Evolutionary conservation across 2,888 invertebrate species (phyloP), one percentile per base, ranked within the genome.

Genomic region (Galerucella calmariensis): DNA sequence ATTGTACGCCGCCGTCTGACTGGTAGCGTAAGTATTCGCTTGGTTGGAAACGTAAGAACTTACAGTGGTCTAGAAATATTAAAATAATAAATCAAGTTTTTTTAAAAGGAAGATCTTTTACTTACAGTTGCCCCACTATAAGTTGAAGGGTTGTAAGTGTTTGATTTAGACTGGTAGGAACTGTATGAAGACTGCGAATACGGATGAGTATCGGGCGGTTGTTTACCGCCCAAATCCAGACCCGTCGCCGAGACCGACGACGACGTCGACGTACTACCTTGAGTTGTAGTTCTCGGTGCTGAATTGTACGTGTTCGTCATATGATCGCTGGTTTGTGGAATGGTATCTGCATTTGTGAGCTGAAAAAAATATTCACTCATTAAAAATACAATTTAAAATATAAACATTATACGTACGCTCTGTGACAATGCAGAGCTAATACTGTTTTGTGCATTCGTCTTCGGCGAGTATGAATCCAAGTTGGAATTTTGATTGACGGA

Each of bases 401-500:
- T 20, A 67, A 53, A 68, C 16, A 53, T 51, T 41, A 14, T 35
- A 85, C 86, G 84, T 81, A 86, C 86, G 80, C 83, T 86, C 83
- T 87, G 88, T 78, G 86, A 82, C 78, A 87, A 82, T 46, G 87
- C 86, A 69, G 87, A 86, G 82, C 83, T 87, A 85, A 88, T 88
- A 86, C 87, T 87, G 86, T 85, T 86, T 85, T 87, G 87, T 74
- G 84, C 80, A 80, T 83, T 85, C 70, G 82, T 80, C 75, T 86
- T 85, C 27, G 86, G 81, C 68, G 86, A 82, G 78, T 87, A 87
- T 20, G 83, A 83, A 77, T 91, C 90, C 85, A 90, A 87, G 69
- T 88, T 88, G 20, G 89, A 83, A 78, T 89, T 83, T 81, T 88
- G 88, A 79, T 76, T 79, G 14, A 72, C 67, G 27, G 72, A 58